phyloP scores from a whole-genome alignment of 2,113 vertebrate species.

The Riparia riparia region DNA sequence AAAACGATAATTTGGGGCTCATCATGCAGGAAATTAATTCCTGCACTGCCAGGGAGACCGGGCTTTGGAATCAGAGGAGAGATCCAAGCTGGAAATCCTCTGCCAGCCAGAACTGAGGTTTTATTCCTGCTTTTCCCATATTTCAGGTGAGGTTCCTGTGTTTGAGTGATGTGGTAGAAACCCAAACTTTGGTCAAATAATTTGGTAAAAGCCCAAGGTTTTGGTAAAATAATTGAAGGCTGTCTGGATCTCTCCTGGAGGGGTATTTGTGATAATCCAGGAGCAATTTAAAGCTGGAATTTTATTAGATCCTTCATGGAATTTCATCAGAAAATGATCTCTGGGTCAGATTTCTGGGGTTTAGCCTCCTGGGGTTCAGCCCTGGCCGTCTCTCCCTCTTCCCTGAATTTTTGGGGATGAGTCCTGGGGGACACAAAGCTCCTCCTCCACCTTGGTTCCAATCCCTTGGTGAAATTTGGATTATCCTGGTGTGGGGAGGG shows the following conservation, averaged over 20 bases:
- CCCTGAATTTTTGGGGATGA: neutral
- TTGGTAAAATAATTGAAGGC: neutral
- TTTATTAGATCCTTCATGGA: neutral
- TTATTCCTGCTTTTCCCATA: neutral
- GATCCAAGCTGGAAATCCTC: neutral
- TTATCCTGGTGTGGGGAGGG: neutral
- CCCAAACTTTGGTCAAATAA: neutral
- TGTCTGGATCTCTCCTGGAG: fast-evolving
- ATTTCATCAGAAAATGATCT: neutral
- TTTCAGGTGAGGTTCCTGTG: neutral
- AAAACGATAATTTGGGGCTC: neutral
- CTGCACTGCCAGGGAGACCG: neutral
- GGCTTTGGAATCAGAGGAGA: neutral
- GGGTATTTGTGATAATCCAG: neutral
- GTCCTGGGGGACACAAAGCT: neutral
- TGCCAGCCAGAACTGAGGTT: fast-evolving
- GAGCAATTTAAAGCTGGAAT: neutral
- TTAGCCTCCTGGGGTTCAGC: neutral
- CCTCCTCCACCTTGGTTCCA: neutral
- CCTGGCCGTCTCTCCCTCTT: neutral
- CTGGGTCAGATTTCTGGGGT: neutral
- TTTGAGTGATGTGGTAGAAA: neutral
- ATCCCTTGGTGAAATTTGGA: neutral
- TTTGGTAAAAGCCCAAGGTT: neutral
- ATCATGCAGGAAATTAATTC: neutral